Evolutionary conservation across 2,797 vertebrate genomes (phyloP).

Genomic region (Ctenochaetus hawaiiensis): DNA sequence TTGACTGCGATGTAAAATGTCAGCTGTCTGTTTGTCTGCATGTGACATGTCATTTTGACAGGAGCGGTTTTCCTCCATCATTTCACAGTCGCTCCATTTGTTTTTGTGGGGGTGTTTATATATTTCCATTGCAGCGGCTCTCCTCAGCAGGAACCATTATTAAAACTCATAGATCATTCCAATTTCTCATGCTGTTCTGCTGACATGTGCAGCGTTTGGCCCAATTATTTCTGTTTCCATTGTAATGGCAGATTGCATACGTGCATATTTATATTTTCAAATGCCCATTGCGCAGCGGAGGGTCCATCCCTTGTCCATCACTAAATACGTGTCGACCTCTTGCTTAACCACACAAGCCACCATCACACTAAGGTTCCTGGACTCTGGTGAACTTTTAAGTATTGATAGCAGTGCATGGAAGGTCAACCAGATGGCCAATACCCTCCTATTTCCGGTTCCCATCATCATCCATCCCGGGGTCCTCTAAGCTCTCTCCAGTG

Average conservation of each 20-base stretch:
- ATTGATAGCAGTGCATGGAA: conserved; percentile 48
- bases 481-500: conserved; percentile 52
- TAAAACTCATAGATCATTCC: conserved; percentile 65
- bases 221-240: conserved; percentile 62
- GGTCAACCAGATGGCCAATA: conserved; percentile 67
- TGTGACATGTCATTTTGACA: conserved; percentile 62
- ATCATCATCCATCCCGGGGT: conserved; percentile 47
- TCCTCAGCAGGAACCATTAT: conserved; percentile 33
- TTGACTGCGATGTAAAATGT: conserved; percentile 70
- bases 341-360: conserved; percentile 24
- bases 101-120: conserved; percentile 45
- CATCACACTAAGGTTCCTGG: neutral
- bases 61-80: conserved; percentile 29
- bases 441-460: conserved; percentile 55
- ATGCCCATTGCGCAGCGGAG: conserved; percentile 34
- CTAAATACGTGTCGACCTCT: conserved; percentile 3
- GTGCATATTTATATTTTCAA: conserved; percentile 46
- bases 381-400: conserved; percentile 32
- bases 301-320: conserved; percentile 38
- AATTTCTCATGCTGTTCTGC: conserved; percentile 54
- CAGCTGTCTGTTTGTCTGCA: conserved; percentile 62
- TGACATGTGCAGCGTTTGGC: conserved; percentile 47
- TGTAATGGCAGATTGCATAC: conserved; percentile 59
- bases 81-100: conserved; percentile 26
- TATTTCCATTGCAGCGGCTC: conserved; percentile 24